Evolutionary conservation across 2,113 vertebrate species (phyloP).

Genomic region (Megalops atlanticus): DNA sequence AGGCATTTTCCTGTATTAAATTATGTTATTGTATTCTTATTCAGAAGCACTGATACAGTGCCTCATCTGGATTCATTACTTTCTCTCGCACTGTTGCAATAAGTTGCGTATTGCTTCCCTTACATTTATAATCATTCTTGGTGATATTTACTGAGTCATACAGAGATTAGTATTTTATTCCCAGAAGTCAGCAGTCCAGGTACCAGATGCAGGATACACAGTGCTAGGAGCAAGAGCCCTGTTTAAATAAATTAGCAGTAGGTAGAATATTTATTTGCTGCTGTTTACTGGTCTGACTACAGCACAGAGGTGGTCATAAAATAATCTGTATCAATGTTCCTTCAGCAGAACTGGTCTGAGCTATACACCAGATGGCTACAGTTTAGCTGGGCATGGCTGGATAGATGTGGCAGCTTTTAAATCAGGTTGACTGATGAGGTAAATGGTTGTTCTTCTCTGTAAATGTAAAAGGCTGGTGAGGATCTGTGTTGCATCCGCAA

Average conservation of each 20-base stretch:
- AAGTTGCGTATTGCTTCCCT: slow-evolving; percentile 2
- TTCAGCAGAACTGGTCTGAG: not conserved
- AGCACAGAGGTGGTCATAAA: slow-evolving; percentile 54
- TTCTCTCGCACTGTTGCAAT: slow-evolving; percentile 18
- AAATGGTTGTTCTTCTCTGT: not conserved
- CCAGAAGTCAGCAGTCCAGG: slow-evolving; percentile 33
- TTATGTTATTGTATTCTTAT: not conserved
- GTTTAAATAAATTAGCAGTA: slow-evolving; percentile 66
- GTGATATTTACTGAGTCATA: slow-evolving; percentile 47
- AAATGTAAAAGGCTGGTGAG: not conserved
- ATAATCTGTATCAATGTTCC: slow-evolving; percentile 49
- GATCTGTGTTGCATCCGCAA: slow-evolving; percentile 1
- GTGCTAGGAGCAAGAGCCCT: slow-evolving; percentile 37
- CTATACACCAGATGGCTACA: not conserved
- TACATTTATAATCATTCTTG: slow-evolving; percentile 42
- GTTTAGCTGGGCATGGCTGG: not conserved
- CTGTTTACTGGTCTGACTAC: slow-evolving; percentile 27
- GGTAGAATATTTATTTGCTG: slow-evolving; percentile 50
- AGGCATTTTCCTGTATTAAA: too few relatives aligned
- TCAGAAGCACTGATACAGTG: not conserved
- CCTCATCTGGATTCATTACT: slow-evolving; percentile 19
- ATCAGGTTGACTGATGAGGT: not conserved
- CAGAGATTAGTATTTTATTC: slow-evolving; percentile 45
- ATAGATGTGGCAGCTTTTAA: not conserved
- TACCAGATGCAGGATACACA: slow-evolving; percentile 51